These are phyloP conservation scores for Thermophis baileyi DNA, from an alignment of 2,113 vertebrate species.

Conservation along the genomic window DNA sequence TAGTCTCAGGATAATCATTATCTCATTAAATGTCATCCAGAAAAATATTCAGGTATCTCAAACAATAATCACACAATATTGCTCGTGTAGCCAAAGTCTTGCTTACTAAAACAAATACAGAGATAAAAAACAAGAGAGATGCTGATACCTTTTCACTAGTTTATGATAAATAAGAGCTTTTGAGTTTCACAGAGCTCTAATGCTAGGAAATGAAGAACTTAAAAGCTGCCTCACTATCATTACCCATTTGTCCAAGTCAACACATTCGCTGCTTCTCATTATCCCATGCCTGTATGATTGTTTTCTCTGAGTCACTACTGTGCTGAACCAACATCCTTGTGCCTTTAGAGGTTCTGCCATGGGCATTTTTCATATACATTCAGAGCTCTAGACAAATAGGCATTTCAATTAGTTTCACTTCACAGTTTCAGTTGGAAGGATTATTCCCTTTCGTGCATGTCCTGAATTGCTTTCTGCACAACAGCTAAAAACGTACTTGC, in stretches of 20 bases:
- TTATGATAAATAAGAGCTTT: background rate
- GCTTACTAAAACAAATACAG: background rate
- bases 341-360: constrained; percentile 12
- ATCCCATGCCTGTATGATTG: background rate
- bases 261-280: background rate
- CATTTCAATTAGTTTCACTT: constrained; percentile 27
- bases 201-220: background rate
- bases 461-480: constrained; percentile 16
- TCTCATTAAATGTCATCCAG: background rate
- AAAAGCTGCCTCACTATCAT: background rate
- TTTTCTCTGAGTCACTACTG: constrained; percentile 17
- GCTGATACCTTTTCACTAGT: background rate
- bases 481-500: background rate
- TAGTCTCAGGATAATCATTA: background rate
- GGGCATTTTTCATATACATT: constrained; percentile 19
- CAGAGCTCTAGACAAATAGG: constrained; percentile 16
- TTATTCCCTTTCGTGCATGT: constrained; percentile 6
- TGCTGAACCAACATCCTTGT: constrained; percentile 4
- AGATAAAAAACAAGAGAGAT: background rate
- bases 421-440: constrained; percentile 24
- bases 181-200: background rate
- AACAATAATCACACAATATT: background rate
- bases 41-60: background rate
- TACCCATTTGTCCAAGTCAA: background rate
- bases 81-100: background rate